Base-by-base conservation (phyloP, 2,888 invertebrate species). In the Trisateles emortualis region DNA sequence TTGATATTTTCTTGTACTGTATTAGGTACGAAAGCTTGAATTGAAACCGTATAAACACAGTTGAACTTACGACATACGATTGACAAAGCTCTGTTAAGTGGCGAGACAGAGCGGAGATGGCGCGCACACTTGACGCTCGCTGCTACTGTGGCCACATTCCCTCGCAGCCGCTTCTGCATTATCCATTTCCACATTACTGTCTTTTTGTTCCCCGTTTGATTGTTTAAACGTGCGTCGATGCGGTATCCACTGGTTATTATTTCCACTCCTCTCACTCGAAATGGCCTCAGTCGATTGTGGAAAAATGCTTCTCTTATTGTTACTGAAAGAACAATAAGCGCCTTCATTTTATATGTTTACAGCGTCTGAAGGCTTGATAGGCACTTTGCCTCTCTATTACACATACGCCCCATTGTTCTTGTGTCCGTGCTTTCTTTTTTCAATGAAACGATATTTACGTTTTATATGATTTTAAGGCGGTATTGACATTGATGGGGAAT, bases 201-300 rank as follows among this genome's bases (percentile, higher is more conserved):
- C 90, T 91, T 92, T 92, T 92, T 92, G 90, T 92, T 91, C 88
- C 76, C 79, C 82, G 83, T 88, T 86, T 90, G 92, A 92, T 92
- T 92, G 91, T 92, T 90, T 92, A 90, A 90, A 86, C 90, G 90
- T 87, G 90, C 90, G 88, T 89, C 90, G 88, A 92, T 91, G 92
- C 85, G 84, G 88, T 89, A 87, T 87, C 87, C 89, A 85, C 78
- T 84, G 84, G 87, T 88, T 89, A 87, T 88, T 88, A 84, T 88
- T 88, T 85, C 88, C 84, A 85, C 79, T 78, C 80, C 86, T 90
- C 89, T 89, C 88, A 87, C 90, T 91, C 81, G 80, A 86, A 90
- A 88, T 85, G 87, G 90, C 84, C 86, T 85, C 87, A 90, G 86
- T 90, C 89, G 88, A 88, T 89, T 90, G 91, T 88, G 89, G 87